Evolutionary conservation across 2,797 vertebrate species (phyloP), one percentile per base, ranked within the genome.

Genomic region (Falco novaeseelandiae): DNA sequence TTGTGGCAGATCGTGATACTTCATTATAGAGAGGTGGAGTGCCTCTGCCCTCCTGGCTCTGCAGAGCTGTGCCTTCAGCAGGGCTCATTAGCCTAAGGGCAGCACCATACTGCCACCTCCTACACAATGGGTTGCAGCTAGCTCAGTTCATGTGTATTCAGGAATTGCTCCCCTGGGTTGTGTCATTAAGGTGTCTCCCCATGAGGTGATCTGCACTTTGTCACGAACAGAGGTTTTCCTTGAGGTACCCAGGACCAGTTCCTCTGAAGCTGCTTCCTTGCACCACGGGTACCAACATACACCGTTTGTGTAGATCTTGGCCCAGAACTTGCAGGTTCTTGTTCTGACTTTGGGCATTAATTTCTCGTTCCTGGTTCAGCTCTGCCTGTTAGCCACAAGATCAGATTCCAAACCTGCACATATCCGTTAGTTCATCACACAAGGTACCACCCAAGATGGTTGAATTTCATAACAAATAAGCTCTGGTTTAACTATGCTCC

Each of bases 251-350:
- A 30, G 72, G 54, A 46, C 14, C 12, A 40, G 30, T 61, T 55
- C 20, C 52, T 51, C 4, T 0, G 25, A 59, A 51, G 58, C 42
- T 59, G 27, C 48, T 83, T 55, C 19, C 34, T 55, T 42, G 13
- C 3, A 4, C 46, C 58, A 51, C 32, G 30, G 65, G 12, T 57
- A 54, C 25, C 32, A 55, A 42, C 57, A 44, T 20, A 13, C 6
- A 10, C 3, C 0, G 0, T 57, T 72, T 6, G 1, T 0, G 0
- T 26, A 49, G 10, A 55, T 29, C 38, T 84, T 59, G 30, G 40
- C 22, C 25, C n/a, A 66, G 32, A 38, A 3, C 14, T 52, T 49
- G 36, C 40, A 51, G 49, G 20, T 57, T 79, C 29, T 3, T 34
- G 9, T 74, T 83, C 48, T 89, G 42, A 34, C 14, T 40, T 65